Evolutionary conservation across 2,888 invertebrate species (phyloP).

Genomic region (Brassicogethes aeneus): DNA sequence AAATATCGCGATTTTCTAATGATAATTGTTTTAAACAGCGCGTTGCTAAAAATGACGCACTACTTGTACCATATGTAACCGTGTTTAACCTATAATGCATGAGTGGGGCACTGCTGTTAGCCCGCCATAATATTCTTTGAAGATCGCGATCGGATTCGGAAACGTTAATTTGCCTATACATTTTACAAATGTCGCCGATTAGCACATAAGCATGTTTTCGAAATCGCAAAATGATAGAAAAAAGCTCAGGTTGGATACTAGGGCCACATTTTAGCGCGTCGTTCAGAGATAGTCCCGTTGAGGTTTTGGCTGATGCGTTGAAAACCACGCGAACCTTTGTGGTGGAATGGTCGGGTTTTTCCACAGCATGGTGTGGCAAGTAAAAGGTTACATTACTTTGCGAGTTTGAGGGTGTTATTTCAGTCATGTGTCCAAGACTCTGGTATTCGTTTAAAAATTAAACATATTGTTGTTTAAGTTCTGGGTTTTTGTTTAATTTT

Average conservation of each 20-base stretch:
- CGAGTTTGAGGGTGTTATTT: conserved; percentile 2
- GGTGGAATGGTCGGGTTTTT: no score
- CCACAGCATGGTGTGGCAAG: no score
- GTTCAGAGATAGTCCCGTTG: conserved; percentile 13
- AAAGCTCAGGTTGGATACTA: conserved; percentile 12
- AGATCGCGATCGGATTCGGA: conserved; percentile 11
- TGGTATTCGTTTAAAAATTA: no score
- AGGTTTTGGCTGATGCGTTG: no score
- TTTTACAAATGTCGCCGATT: conserved; percentile 20
- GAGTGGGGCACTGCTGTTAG: conserved; percentile 5
- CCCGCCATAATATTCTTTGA: conserved; percentile 17
- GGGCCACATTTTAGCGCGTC: conserved; percentile 12
- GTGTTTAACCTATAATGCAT: conserved; percentile 13
- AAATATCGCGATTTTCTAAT: conserved; percentile 4
- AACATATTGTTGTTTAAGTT: no score
- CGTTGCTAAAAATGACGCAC: conserved; percentile 10
- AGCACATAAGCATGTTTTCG: conserved; percentile 14
- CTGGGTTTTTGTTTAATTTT: no score
- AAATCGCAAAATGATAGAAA: conserved; percentile 16
- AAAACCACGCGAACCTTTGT: no score
- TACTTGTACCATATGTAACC: conserved; percentile 14
- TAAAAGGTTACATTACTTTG: neutral
- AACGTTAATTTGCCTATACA: conserved; percentile 18
- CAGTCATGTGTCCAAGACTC: no score
- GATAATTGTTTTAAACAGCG: conserved; percentile 8